These are phyloP conservation scores for Dipus sagitta DNA, from an alignment of 2,797 vertebrate species.

Conservation along the genomic window DNA sequence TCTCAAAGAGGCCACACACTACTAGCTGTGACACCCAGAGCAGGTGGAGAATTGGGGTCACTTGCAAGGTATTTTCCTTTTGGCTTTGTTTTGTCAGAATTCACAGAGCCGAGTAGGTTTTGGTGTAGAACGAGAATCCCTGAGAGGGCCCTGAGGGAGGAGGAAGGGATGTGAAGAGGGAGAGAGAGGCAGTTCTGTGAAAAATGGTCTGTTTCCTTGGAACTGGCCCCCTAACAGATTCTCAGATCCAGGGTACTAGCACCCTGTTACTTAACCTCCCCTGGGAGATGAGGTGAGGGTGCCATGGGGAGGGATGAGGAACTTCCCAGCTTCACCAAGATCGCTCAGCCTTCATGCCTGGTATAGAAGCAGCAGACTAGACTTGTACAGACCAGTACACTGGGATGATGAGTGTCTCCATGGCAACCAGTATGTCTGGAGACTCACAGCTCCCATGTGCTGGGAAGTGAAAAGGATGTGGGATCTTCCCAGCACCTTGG, in stretches of 20 bases:
- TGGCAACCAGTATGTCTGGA: constrained; percentile 72
- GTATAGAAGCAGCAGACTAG: constrained; percentile 21
- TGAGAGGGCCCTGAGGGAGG: neutral
- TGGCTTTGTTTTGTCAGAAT: neutral
- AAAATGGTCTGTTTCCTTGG: neutral
- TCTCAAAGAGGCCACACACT: neutral
- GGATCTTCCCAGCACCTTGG: neutral
- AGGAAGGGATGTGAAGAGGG: neutral
- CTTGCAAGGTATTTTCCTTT: neutral
- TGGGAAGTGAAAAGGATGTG: neutral
- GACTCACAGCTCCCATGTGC: constrained; percentile 2
- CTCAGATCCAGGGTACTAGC: neutral
- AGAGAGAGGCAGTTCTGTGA: neutral
- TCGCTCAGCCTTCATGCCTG: neutral
- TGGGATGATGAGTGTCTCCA: constrained; percentile 66
- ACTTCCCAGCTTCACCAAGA: neutral
- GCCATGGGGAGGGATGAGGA: neutral
- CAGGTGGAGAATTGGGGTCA: neutral
- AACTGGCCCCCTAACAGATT: neutral
- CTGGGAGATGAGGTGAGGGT: neutral
- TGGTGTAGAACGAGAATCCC: neutral
- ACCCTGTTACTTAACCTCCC: neutral
- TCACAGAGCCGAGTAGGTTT: neutral
- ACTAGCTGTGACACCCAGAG: neutral
- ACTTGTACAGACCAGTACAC: constrained; percentile 50